Evolutionary conservation across 2,797 vertebrate genomes (phyloP).

Genomic region (Cyclura pinguis): DNA sequence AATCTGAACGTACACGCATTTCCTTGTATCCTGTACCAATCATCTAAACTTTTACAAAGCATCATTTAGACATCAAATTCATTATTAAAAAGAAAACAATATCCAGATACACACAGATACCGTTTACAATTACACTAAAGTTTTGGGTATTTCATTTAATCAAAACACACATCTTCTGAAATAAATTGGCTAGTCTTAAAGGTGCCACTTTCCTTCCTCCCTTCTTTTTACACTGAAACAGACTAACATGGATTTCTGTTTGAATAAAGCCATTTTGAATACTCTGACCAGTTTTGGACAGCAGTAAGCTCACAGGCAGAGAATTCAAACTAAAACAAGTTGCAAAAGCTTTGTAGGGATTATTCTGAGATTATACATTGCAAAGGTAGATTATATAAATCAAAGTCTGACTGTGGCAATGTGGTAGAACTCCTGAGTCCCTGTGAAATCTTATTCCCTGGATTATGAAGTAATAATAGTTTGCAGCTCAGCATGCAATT

Average conservation of each 20-base stretch:
- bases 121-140: neutral
- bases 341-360: neutral
- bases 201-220: too few relatives aligned
- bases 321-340: neutral
- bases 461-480: neutral
- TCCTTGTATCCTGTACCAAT: too few relatives aligned
- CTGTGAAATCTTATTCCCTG: neutral
- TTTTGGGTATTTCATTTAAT: neutral
- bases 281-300: neutral
- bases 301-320: neutral
- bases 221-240: too few relatives aligned
- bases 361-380: neutral
- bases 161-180: neutral
- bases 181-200: too few relatives aligned
- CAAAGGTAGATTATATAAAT: neutral
- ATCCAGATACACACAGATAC: neutral
- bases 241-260: neutral
- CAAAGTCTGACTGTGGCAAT: neutral
- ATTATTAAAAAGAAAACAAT: neutral
- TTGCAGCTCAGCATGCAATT: neutral
- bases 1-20: neutral
- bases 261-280: neutral
- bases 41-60: neutral
- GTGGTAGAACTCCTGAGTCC: neutral
- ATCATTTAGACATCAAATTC: too few relatives aligned